These are phyloP conservation scores for Junonia oenone DNA, from an alignment of 2,888 invertebrate species.

Conservation along the genomic window DNA sequence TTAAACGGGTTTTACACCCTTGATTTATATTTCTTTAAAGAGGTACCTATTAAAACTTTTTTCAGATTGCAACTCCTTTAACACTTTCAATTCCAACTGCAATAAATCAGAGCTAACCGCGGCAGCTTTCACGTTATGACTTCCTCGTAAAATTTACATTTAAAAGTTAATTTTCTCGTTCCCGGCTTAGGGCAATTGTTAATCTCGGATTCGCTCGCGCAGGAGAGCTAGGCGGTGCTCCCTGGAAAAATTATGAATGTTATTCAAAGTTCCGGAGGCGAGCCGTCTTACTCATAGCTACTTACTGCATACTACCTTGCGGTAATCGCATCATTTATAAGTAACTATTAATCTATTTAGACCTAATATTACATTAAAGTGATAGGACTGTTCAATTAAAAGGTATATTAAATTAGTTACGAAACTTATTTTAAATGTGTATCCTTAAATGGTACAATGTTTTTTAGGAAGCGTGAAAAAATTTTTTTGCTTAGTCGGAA, in stretches of 20 bases:
- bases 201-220: constrained; percentile 64
- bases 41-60: constrained; percentile 78
- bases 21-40: constrained; percentile 78
- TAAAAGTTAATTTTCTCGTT: constrained; percentile 76
- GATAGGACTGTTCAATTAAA: neutral
- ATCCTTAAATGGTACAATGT: neutral
- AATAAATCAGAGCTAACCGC: constrained; percentile 76
- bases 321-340: neutral
- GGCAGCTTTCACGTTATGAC: constrained; percentile 76
- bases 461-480: neutral
- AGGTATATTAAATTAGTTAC: neutral
- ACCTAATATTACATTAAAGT: too few relatives aligned
- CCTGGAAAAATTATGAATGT: constrained; percentile 54
- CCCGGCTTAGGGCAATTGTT: constrained; percentile 68
- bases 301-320: neutral
- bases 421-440: neutral
- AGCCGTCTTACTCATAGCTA: neutral
- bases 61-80: constrained; percentile 77
- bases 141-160: constrained; percentile 79
- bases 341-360: too few relatives aligned
- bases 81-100: constrained; percentile 75
- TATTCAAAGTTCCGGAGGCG: constrained; percentile 40
- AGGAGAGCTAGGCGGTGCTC: constrained; percentile 32
- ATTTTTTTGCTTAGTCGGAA: neutral
- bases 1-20: constrained; percentile 61